phyloP scores from a whole-genome alignment of 2,113 vertebrate genomes.

The Eudyptes chrysolophus region DNA sequence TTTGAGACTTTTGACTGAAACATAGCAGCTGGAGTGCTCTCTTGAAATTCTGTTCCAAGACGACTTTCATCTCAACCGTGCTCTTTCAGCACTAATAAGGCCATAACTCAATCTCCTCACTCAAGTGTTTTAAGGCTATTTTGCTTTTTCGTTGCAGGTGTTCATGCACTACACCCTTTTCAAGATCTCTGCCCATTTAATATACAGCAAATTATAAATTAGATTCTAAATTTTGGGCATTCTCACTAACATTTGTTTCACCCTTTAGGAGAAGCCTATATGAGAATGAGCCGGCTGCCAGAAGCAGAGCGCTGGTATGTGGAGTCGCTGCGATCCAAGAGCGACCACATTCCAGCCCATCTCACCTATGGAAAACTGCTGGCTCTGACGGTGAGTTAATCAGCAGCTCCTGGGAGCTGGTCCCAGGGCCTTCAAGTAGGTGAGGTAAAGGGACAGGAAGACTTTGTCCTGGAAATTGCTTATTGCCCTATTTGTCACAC shows the following conservation, averaged over 20 bases:
- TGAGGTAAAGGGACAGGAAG: neutral
- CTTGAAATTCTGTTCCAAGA: neutral
- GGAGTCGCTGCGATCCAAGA: constrained; percentile 92
- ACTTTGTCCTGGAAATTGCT: neutral
- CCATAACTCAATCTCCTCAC: neutral
- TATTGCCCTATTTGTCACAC: neutral
- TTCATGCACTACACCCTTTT: neutral
- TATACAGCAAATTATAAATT: neutral
- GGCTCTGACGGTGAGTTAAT: constrained; percentile 86
- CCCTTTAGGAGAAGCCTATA: constrained; percentile 91
- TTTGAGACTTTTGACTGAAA: neutral
- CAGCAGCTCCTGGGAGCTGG: neutral
- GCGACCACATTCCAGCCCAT: constrained; percentile 95
- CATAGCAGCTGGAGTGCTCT: neutral
- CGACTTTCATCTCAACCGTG: neutral
- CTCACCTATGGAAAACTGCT: constrained; percentile 96
- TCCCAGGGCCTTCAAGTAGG: neutral
- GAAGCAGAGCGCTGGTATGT: constrained; percentile 94
- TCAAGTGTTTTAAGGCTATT: neutral
- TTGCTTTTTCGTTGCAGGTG: neutral
- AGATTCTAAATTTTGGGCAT: neutral
- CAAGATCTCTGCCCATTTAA: neutral
- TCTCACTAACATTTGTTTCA: neutral
- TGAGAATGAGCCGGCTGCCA: constrained; percentile 87
- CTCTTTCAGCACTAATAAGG: neutral